A percentile compares a stretch with the other conserved stretches of the same genome.
Conservation (phyloP, 2,797 vertebrate species). For the Xiphophorus birchmanni region DNA sequence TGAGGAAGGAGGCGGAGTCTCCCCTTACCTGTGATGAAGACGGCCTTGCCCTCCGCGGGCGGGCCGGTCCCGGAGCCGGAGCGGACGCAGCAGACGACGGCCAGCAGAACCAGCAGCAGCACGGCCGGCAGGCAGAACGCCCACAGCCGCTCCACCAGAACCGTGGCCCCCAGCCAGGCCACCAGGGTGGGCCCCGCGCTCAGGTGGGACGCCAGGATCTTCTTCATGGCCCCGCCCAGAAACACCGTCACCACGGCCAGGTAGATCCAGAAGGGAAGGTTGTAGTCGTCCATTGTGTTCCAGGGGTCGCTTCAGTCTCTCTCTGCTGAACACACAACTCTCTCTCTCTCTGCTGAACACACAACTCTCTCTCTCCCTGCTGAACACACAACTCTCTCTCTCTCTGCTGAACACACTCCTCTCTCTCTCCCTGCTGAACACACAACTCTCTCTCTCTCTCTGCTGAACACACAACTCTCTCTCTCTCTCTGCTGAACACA, state of each 20-base stretch:
- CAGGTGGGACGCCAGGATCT: slow-evolving; percentile 72
- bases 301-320: slow-evolving; percentile 26
- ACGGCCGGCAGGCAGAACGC: slow-evolving; percentile 69
- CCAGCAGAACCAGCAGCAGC: slow-evolving; percentile 62
- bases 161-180: slow-evolving; percentile 78
- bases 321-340: slow-evolving; percentile 53
- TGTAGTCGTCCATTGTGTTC: slow-evolving; percentile 75
- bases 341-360: slow-evolving; percentile 3
- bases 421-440: slow-evolving; percentile 48
- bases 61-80: slow-evolving; percentile 44
- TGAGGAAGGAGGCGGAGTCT: slow-evolving; percentile 21
- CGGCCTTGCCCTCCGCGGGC: slow-evolving; percentile 68
- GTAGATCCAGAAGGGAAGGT: slow-evolving; percentile 80
- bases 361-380: slow-evolving; percentile 44
- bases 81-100: slow-evolving; percentile 66
- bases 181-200: slow-evolving; percentile 68
- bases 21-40: slow-evolving; percentile 82
- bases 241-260: slow-evolving; percentile 70
- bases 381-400: no score
- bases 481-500: slow-evolving; percentile 3
- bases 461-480: slow-evolving; percentile 48
- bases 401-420: slow-evolving; percentile 26
- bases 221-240: slow-evolving; percentile 74
- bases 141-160: slow-evolving; percentile 78
- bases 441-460: slow-evolving; percentile 42